Evolutionary conservation across 2,888 invertebrate genomes (phyloP), one percentile per base, ranked within the genome.

Genomic region (Sycophila texana): DNA sequence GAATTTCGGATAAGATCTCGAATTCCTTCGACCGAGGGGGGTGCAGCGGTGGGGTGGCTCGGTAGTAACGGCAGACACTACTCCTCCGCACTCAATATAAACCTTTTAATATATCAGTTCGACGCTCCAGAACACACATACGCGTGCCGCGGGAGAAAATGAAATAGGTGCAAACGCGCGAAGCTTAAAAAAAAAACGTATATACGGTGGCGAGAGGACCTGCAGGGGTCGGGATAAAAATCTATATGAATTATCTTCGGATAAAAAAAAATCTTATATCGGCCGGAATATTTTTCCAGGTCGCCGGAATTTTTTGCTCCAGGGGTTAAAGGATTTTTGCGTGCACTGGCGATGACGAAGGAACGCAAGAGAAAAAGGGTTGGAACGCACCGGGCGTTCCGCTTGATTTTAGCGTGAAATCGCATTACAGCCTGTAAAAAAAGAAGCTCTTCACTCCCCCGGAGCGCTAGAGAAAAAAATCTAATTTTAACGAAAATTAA

Each of bases 1-100:
- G 78, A 81, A 81, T 78, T 81, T 78, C 75, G 78, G 81, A 81
- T 81, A 78, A 81, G 78, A 81, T 81, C 81, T 68, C 47, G 51
- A 71, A 80, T 80, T 77, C 70, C 61, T 72, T 63, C 57, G 55
- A 53, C 58, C 1, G 18, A 4, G 55, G 65, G 30, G 30, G 20
- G n/a, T n/a, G n/a, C n/a, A n/a, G n/a, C 7, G 4, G 5, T 0
- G 22, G 12, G 14, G 13, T 0, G 30, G 16, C 3, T 22, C 2
- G 10, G 67, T 12, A 20, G 66, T 18, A 20, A n/a, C 30, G 18
- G 63, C 39, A 60, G 71, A 47, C 53, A 65, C 77, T 65, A 74
- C 67, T 30, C 70, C 57, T 76, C 67, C 67, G 67, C 67, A 68
- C 79, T 68, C 72, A 76, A 76, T 80, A 75, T 57, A 72, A 76